These are phyloP conservation scores for Apis cerana DNA, from an alignment of 1,140 invertebrate genomes.

Conservation along the genomic window DNA sequence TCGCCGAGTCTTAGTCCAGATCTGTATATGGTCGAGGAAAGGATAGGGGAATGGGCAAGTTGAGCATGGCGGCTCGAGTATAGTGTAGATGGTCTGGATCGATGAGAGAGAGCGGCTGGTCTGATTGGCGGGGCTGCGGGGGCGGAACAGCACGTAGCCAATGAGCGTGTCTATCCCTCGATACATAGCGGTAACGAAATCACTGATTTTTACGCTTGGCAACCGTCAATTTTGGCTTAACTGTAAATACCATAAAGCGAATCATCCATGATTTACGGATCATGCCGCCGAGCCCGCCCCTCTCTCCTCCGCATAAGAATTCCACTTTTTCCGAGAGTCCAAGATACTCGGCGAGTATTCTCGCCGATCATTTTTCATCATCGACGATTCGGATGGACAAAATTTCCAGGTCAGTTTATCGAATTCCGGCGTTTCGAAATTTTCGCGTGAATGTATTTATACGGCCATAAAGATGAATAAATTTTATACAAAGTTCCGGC, in stretches of 20 bases:
- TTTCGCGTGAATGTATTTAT: too few species aligned
- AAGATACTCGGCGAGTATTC: too few species aligned
- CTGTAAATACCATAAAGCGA: slow-evolving; percentile 62
- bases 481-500: too few species aligned
- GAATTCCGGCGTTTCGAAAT: too few species aligned
- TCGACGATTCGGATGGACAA: too few species aligned
- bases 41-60: slow-evolving; percentile 65
- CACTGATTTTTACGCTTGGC: slow-evolving; percentile 77
- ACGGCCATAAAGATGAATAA: too few species aligned
- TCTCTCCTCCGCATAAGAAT: neutral
- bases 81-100: slow-evolving; percentile 74
- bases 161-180: slow-evolving; percentile 78
- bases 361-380: too few species aligned
- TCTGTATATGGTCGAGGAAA: slow-evolving; percentile 54
- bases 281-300: neutral
- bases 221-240: slow-evolving; percentile 60
- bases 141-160: slow-evolving; percentile 78
- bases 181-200: slow-evolving; percentile 78
- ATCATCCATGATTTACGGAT: slow-evolving; percentile 48
- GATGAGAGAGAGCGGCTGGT: slow-evolving; percentile 74
- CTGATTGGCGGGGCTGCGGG: slow-evolving; percentile 79
- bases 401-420: too few species aligned
- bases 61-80: slow-evolving; percentile 73
- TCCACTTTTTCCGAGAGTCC: neutral
- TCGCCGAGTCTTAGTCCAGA: slow-evolving; percentile 51